Evolutionary conservation across 2,888 invertebrate genomes (phyloP), one percentile per base, ranked within the genome.

Genomic region (Gymnosoma rotundatum): DNA sequence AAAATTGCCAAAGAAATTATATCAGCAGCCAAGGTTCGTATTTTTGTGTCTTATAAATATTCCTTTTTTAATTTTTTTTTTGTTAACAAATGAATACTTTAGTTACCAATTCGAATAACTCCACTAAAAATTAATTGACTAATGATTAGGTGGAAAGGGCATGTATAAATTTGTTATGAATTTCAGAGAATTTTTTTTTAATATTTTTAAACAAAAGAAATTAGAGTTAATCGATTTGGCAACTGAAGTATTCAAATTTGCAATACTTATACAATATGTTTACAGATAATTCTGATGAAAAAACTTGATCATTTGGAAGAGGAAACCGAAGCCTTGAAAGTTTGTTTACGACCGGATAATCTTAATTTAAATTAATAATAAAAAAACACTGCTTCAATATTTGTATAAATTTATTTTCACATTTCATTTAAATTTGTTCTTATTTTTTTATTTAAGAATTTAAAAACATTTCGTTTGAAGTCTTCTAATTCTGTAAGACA

Each of bases 281-380:
- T 87, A 92, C 64, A 97, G 97, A 94, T 97, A 92, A 93, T 96
- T 89, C 92, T 98, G 67, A 94, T 97, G 89, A 96, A 97, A 91
- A 96, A 96, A 92, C 95, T 97, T n/a, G 98, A 98, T 90, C 95
- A 96, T 88, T 93, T 98, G 73, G 94, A 96, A 86, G 97, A 97
- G 79, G 97, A 97, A 92, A 97, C 96, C 0, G 96, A 96, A 90
- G 95, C 87, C 0, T 86, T 92, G 2, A 89, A 91, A 45, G 87
- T 83, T 20, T 92, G 92, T 36, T 86, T 91, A 16, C 83, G 76
- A 69, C 74, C 72, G 18, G 83, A 86, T n/a, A 86, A 86, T 50
- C 54, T 69, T 0, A 50, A 50, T 63, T 58, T 38, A n/a, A 20
- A 0, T 64, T 56, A 32, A 8, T 32, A 32, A 32, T 32, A 45